phyloP scores from a whole-genome alignment of 2,888 invertebrate species.

The Altica lythri region DNA sequence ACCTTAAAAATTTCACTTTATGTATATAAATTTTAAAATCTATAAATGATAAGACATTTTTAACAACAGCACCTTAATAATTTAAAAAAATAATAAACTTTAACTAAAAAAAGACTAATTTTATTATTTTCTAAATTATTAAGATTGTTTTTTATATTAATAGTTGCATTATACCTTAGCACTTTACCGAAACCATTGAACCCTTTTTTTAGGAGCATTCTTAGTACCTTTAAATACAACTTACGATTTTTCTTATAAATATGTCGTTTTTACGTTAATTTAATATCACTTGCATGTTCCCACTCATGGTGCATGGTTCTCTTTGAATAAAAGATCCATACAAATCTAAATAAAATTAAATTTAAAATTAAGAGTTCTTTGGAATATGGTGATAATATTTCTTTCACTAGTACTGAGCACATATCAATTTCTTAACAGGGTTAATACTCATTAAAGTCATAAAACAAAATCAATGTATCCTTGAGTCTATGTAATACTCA shows the following conservation, averaged over 20 bases:
- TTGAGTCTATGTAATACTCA: too few relatives aligned
- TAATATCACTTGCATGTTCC: slow-evolving; percentile 13
- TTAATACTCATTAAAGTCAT: too few relatives aligned
- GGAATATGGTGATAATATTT: too few relatives aligned
- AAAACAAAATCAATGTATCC: too few relatives aligned
- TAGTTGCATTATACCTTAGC: background rate
- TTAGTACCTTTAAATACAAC: background rate
- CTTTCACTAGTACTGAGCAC: background rate
- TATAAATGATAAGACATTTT: too few relatives aligned
- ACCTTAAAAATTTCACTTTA: too few relatives aligned
- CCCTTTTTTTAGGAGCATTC: slow-evolving; percentile 6
- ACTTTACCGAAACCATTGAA: slow-evolving; percentile 1
- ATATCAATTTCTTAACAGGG: background rate
- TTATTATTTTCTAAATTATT: background rate
- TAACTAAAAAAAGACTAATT: too few relatives aligned
- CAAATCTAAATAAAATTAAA: slow-evolving; percentile 3
- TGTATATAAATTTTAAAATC: too few relatives aligned
- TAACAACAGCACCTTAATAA: too few relatives aligned
- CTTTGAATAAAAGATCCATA: slow-evolving; percentile 2
- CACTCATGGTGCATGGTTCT: background rate
- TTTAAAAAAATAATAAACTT: too few relatives aligned
- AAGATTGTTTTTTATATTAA: background rate
- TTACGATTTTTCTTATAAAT: slow-evolving; percentile 7
- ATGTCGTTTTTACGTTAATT: slow-evolving; percentile 7
- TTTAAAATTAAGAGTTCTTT: too few relatives aligned